phyloP scores from a whole-genome alignment of 2,888 invertebrate genomes.

The Cheilosia pagana region DNA sequence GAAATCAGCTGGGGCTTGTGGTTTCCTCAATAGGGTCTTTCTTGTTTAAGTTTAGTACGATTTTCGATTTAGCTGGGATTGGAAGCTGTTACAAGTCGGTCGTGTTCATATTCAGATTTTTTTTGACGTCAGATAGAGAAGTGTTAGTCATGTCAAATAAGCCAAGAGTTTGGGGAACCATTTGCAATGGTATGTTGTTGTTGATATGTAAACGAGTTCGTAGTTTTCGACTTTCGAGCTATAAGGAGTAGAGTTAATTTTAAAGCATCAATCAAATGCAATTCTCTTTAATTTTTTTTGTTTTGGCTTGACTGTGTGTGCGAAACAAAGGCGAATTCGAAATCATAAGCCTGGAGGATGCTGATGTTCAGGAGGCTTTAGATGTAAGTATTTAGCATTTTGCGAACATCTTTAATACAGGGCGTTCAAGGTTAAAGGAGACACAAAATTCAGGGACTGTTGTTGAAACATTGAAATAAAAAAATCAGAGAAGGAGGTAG shows the following conservation, averaged over 20 bases:
- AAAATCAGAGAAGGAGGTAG: no score
- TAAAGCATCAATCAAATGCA: neutral
- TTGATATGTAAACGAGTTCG: neutral
- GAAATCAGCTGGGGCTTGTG: neutral
- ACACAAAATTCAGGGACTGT: no score
- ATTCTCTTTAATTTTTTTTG: neutral
- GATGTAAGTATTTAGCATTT: slow-evolving; percentile 83
- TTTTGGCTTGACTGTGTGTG: neutral
- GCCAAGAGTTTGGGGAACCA: slow-evolving; percentile 78
- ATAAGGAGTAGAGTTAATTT: neutral
- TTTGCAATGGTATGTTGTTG: slow-evolving; percentile 75
- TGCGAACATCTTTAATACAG: neutral
- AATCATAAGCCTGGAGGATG: slow-evolving; percentile 85
- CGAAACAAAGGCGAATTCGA: slow-evolving; percentile 84
- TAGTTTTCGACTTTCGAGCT: neutral
- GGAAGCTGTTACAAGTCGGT: neutral
- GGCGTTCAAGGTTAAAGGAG: no score
- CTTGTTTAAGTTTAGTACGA: slow-evolving; percentile 23
- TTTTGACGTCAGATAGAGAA: neutral
- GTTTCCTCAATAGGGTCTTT: neutral
- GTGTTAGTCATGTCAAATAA: slow-evolving; percentile 70
- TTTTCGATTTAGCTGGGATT: slow-evolving; percentile 2
- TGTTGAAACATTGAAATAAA: no score
- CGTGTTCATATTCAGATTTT: neutral
- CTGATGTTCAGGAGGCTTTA: slow-evolving; percentile 86